A percentile compares a stretch with the other conserved stretches of the same genome.
These are phyloP conservation scores for Gambelia wislizenii DNA, from an alignment of 2,797 vertebrate genomes.

Conservation along the genomic window DNA sequence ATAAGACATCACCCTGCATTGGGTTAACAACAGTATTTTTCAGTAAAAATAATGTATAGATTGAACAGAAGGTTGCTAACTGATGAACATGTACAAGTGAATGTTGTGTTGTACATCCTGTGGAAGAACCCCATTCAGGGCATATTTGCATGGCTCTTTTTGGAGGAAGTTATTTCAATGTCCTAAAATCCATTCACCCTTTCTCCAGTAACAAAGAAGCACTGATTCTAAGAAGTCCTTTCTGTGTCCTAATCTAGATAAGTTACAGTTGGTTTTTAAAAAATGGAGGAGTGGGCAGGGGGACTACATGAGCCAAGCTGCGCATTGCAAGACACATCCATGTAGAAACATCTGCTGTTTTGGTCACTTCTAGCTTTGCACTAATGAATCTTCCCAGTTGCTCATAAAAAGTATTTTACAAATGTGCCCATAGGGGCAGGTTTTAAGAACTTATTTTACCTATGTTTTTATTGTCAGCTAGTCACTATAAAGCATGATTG, in stretches of 20 bases:
- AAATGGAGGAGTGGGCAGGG: too few relatives aligned
- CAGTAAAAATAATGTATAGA: background rate
- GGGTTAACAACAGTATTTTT: background rate
- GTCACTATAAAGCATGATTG: constrained; percentile 45
- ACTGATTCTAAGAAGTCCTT: background rate
- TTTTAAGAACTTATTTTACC: constrained; percentile 3
- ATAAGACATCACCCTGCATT: too few relatives aligned
- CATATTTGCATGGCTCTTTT: background rate
- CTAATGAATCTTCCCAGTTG: background rate
- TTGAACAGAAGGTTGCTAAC: background rate
- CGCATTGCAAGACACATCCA: background rate
- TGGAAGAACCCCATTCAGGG: background rate
- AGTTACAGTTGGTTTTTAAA: background rate
- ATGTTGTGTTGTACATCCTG: background rate
- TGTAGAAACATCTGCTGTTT: background rate
- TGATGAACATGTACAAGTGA: background rate
- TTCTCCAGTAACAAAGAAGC: background rate
- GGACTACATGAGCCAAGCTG: background rate
- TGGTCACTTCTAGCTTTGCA: background rate
- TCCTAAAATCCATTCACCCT: background rate
- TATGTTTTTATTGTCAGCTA: constrained; percentile 18
- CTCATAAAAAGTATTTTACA: background rate
- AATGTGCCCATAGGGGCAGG: background rate
- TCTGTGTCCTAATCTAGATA: background rate
- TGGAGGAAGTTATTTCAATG: background rate